Evolutionary conservation across 2,888 invertebrate genomes (phyloP), one percentile per base, ranked within the genome.

Genomic region (Diaprepes abbreviatus): DNA sequence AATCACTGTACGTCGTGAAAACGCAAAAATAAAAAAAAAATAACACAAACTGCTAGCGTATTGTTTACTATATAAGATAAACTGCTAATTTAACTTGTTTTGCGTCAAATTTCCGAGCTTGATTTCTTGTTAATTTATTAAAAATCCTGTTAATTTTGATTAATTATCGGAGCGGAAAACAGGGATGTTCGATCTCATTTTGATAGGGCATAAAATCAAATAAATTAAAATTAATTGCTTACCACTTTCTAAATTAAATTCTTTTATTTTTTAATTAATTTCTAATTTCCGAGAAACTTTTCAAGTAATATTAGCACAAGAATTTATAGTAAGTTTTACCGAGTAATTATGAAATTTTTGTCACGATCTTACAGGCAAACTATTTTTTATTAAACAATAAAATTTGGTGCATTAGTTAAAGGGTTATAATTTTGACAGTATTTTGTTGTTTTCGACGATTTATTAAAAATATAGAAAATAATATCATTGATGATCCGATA

Each of bases 81-180:
- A 3, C 10, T 10, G n/a, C 10, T 43, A 43, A 43, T 43, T 10
- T 43, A 43, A 21, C 17, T 43, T 43, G 43, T 43, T 43, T 10
- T 9, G 43, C 5, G n/a, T 43, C 7, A 43, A 5, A 43, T 43
- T 43, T 43, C 14, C n/a, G 19, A 43, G 21, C 21, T 1, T 4
- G 10, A 43, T 43, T 17, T 43, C 43, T 43, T 43, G 43, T 43
- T 43, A 43, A 43, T 43, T 43, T 43, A 43, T 43, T 43, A 43
- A 43, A 43, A 43, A 43, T 43, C 19, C n/a, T 3, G 43, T 10
- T 43, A 43, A 43, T 43, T 43, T 43, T 43, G 43, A 43, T 43
- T 43, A 43, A 43, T 43, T 43, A 43, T 2, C 43, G n/a, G 2
- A 19, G 21, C 43, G 10, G 10, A 43, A 43, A 19, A 43, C 43